Conservation (phyloP, 2,888 invertebrate genomes). For the Pinctada fucata region DNA sequence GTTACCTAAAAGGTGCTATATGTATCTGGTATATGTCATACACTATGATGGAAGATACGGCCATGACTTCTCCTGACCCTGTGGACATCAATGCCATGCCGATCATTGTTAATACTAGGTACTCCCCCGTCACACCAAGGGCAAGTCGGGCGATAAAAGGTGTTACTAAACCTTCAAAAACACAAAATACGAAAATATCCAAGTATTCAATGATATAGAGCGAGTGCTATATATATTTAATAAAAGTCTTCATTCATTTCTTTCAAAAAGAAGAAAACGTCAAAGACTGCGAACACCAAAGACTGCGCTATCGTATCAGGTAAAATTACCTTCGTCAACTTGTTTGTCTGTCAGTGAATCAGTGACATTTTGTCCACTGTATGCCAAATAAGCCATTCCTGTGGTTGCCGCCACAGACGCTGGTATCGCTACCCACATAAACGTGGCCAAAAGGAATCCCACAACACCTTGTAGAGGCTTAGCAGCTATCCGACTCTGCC, state of each 20-base stretch:
- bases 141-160: conserved; percentile 60
- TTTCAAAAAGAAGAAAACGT: too few relatives aligned
- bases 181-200: too few relatives aligned
- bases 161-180: conserved; percentile 61
- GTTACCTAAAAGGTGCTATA: conserved; percentile 64
- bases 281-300: too few relatives aligned
- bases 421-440: conserved; percentile 73
- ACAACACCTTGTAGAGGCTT: conserved; percentile 70
- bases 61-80: conserved; percentile 73
- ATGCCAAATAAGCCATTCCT: conserved; percentile 68
- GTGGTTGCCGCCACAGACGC: conserved; percentile 69
- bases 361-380: conserved; percentile 50
- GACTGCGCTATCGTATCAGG: too few relatives aligned
- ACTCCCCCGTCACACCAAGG: conserved; percentile 61
- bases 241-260: too few relatives aligned
- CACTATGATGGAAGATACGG: conserved; percentile 69
- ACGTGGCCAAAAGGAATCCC: conserved; percentile 70
- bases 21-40: conserved; percentile 72
- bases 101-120: conserved; percentile 63
- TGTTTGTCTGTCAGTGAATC: conserved; percentile 47
- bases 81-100: conserved; percentile 70
- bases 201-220: too few relatives aligned
- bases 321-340: conserved; percentile 58
- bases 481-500: conserved; percentile 74
- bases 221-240: too few relatives aligned